phyloP scores from a whole-genome alignment of 2,888 invertebrate genomes.

The Anthophora plumipes region DNA sequence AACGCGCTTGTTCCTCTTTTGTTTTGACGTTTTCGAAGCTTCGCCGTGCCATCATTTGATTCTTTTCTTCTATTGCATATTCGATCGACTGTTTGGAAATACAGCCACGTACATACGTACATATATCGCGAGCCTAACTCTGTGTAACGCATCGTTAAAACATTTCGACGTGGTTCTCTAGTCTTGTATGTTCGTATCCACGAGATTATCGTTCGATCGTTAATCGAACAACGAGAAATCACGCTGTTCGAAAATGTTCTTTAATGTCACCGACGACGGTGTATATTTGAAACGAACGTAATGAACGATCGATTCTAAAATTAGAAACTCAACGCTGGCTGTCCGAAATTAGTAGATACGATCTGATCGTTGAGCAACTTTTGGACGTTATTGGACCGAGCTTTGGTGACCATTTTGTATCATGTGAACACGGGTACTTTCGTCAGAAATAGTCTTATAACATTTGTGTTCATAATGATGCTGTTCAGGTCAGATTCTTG shows the following conservation, averaged over 20 bases:
- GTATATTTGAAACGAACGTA: neutral
- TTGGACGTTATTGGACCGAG: neutral
- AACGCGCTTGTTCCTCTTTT: conserved; percentile 66
- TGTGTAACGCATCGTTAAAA: conserved; percentile 15
- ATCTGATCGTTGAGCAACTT: neutral
- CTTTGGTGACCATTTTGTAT: neutral
- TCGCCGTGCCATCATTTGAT: conserved; percentile 12
- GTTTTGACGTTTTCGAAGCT: conserved; percentile 43
- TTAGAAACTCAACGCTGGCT: neutral
- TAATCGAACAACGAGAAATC: conserved; percentile 2
- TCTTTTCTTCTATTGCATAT: neutral
- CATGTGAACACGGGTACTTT: neutral
- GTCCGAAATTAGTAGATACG: neutral
- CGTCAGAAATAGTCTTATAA: too few species aligned
- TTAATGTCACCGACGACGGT: neutral
- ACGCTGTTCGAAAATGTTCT: conserved; percentile 20
- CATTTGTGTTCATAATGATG: too few species aligned
- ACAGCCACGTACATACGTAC: neutral
- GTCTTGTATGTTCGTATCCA: neutral
- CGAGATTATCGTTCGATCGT: conserved; percentile 13
- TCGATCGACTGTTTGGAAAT: conserved; percentile 14
- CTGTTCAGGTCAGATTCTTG: too few species aligned
- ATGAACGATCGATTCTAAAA: conserved; percentile 22
- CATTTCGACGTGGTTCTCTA: neutral
- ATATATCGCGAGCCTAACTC: too few species aligned